A percentile compares a stretch with the other conserved stretches of the same genome.
These are phyloP conservation scores for Heliothis subflexa DNA, from an alignment of 1,140 invertebrate species.

Conservation along the genomic window DNA sequence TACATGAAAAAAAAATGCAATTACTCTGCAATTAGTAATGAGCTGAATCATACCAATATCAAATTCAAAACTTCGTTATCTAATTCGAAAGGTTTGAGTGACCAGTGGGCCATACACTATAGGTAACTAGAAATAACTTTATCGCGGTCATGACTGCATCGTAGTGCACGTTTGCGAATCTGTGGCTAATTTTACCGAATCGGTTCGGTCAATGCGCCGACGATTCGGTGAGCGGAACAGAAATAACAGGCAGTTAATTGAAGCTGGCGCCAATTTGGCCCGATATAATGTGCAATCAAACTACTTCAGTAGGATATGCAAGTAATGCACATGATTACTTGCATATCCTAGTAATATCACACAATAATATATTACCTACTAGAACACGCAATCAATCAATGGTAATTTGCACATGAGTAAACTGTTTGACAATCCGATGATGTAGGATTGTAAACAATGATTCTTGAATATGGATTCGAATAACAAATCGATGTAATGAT, in stretches of 20 bases:
- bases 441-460: not conserved
- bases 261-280: conserved; percentile 71
- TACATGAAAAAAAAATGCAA: too few species aligned
- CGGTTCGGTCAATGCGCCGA: conserved; percentile 76
- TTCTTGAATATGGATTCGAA: not conserved
- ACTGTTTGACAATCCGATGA: conserved; percentile 16
- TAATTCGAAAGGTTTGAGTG: conserved; percentile 10
- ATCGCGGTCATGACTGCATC: conserved; percentile 69
- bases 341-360: conserved; percentile 45
- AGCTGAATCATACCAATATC: too few species aligned
- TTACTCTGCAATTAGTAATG: too few species aligned
- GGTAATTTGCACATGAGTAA: not conserved
- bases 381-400: conserved; percentile 11
- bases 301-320: conserved; percentile 63
- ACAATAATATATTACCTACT: conserved; percentile 40
- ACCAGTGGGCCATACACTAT: not conserved
- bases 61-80: not conserved
- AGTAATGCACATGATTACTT: conserved; percentile 60
- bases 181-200: conserved; percentile 73
- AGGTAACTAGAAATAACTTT: conserved; percentile 67
- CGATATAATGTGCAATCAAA: conserved; percentile 68
- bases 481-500: conserved; percentile 1
- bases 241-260: conserved; percentile 77
- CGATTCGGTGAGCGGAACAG: conserved; percentile 56
- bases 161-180: conserved; percentile 69